These are phyloP conservation scores for Montipora capitata DNA, from an alignment of 92 coral and sea anemone genomes.

Conservation along the genomic window DNA sequence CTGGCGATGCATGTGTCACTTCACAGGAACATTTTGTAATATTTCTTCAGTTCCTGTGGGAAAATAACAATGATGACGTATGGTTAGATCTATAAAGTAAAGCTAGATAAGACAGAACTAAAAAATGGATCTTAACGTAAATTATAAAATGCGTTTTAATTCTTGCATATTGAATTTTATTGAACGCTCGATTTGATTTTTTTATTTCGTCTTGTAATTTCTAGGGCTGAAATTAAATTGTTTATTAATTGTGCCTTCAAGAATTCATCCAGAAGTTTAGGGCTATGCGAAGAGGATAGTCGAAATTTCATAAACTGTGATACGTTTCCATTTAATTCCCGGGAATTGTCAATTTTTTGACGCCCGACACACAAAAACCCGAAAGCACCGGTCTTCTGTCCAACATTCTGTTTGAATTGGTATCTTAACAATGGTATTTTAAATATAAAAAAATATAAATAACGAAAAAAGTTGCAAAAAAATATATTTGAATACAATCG, in stretches of 20 bases:
- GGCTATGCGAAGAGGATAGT: neutral
- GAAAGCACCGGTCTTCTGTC: too few relatives aligned
- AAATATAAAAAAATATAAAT: too few relatives aligned
- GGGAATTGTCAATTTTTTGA: too few relatives aligned
- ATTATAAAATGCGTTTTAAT: neutral
- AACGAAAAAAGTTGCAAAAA: too few relatives aligned
- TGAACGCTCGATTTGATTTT: neutral
- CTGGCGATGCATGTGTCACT: slow-evolving; percentile 33
- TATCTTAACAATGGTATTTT: too few relatives aligned
- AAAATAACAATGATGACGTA: slow-evolving; percentile 46
- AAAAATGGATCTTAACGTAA: neutral
- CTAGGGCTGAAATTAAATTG: slow-evolving; percentile 9
- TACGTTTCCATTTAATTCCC: too few relatives aligned
- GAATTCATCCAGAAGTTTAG: slow-evolving; percentile 21
- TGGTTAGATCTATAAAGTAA: slow-evolving; percentile 36
- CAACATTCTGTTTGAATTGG: too few relatives aligned
- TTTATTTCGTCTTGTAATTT: neutral
- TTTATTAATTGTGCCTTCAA: slow-evolving; percentile 7
- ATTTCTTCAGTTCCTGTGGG: slow-evolving; percentile 65
- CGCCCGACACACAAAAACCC: too few relatives aligned
- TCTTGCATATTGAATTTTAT: neutral
- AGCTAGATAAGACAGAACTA: slow-evolving; percentile 40
- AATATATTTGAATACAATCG: neutral
- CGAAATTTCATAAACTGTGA: neutral
- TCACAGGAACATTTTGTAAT: slow-evolving; percentile 37